phyloP scores from a whole-genome alignment of 1,140 invertebrate genomes.

The Galleria mellonella region DNA sequence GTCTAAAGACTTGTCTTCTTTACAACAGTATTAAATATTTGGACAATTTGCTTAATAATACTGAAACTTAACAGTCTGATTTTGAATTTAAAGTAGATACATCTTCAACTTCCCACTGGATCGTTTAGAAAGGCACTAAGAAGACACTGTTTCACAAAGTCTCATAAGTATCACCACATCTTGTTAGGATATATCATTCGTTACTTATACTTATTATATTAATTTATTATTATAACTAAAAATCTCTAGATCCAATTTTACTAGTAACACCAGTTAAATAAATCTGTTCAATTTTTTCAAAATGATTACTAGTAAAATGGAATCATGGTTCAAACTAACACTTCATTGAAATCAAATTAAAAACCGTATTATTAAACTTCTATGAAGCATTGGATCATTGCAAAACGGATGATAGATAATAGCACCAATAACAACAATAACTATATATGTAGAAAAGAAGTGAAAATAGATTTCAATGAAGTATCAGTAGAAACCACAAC shows the following conservation, averaged over 20 bases:
- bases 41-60: conserved; percentile 21
- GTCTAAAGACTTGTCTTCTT: conserved; percentile 5
- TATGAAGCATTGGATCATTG: too few relatives aligned
- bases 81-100: conserved; percentile 27
- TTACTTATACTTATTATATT: conserved; percentile 50
- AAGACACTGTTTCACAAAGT: conserved; percentile 23
- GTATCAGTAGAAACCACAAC: conserved; percentile 35
- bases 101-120: conserved; percentile 17
- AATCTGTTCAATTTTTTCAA: conserved; percentile 13
- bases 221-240: conserved; percentile 56
- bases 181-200: conserved; percentile 48
- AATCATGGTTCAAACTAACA: conserved; percentile 25
- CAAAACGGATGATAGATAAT: too few relatives aligned
- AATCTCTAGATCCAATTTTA: conserved; percentile 40
- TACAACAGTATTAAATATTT: neutral
- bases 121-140: conserved; percentile 28
- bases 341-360: conserved; percentile 24
- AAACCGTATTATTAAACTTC: too few relatives aligned
- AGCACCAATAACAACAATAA: too few relatives aligned
- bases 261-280: conserved; percentile 14
- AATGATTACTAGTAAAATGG: conserved; percentile 36
- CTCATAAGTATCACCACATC: conserved; percentile 19
- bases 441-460: too few relatives aligned
- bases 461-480: conserved; percentile 23
- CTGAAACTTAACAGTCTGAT: conserved; percentile 29